phyloP scores from a whole-genome alignment of 2,888 invertebrate species.

The Hofmannophila pseudospretella region DNA sequence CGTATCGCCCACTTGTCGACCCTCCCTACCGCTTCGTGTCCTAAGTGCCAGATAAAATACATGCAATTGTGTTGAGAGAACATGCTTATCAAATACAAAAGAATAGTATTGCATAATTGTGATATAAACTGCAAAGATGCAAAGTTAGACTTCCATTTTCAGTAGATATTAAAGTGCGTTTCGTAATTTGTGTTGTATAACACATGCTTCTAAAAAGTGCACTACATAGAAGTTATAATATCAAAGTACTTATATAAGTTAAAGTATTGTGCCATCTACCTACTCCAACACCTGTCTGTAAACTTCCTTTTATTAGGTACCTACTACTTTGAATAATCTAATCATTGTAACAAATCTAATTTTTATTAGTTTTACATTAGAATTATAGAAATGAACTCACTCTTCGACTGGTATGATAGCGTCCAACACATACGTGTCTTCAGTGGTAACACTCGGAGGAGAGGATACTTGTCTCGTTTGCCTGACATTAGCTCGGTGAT shows the following conservation, averaged over 20 bases:
- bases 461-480: slow-evolving; percentile 80
- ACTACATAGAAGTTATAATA: slow-evolving; percentile 15
- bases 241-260: slow-evolving; percentile 2
- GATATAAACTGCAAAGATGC: background rate
- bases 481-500: slow-evolving; percentile 83
- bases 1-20: slow-evolving; percentile 91
- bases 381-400: slow-evolving; percentile 77
- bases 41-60: slow-evolving; percentile 80
- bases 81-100: slow-evolving; percentile 39
- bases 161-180: slow-evolving; percentile 9
- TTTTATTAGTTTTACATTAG: too few relatives aligned
- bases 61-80: slow-evolving; percentile 71
- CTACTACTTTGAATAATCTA: too few relatives aligned
- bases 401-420: slow-evolving; percentile 90
- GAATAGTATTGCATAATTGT: slow-evolving; percentile 1
- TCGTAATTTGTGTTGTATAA: slow-evolving; percentile 14
- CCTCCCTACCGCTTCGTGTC: slow-evolving; percentile 84
- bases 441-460: slow-evolving; percentile 79
- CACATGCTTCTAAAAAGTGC: slow-evolving; percentile 23
- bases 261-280: slow-evolving; percentile 16
- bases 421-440: slow-evolving; percentile 89
- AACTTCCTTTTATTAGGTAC: too few relatives aligned
- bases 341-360: too few relatives aligned
- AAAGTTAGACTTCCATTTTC: background rate
- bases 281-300: slow-evolving; percentile 18